Evolutionary conservation across 2,888 invertebrate genomes (phyloP).

Genomic region (Monochamus alternatus): DNA sequence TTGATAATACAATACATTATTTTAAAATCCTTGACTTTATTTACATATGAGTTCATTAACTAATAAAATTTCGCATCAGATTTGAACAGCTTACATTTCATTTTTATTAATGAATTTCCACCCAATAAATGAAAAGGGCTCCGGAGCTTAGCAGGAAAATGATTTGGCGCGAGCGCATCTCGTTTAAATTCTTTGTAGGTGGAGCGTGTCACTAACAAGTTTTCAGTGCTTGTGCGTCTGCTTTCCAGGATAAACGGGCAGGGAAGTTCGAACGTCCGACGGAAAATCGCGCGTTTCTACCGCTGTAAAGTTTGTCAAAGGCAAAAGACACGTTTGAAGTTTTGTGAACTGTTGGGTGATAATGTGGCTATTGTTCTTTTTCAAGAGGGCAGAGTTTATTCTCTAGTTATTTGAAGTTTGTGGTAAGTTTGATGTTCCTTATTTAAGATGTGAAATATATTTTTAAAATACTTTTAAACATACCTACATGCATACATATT

Average conservation of each 20-base stretch:
- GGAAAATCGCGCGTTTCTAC: conserved; percentile 9
- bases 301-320: neutral
- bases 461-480: neutral
- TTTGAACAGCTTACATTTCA: neutral
- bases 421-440: neutral
- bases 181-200: conserved; percentile 15
- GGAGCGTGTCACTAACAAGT: conserved; percentile 12
- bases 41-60: no score
- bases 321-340: neutral
- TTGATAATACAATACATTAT: no score
- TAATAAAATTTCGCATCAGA: neutral
- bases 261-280: conserved; percentile 3
- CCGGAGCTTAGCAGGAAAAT: neutral
- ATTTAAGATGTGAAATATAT: neutral
- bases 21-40: no score
- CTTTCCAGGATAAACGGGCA: conserved; percentile 29
- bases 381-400: neutral
- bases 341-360: neutral
- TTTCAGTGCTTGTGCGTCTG: conserved; percentile 32
- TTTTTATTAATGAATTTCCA: conserved; percentile 5
- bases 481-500: no score
- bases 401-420: neutral
- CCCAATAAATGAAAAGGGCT: neutral
- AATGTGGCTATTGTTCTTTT: neutral
- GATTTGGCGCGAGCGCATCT: conserved; percentile 30